phyloP scores from a whole-genome alignment of 2,888 invertebrate genomes.

The Drosophila cyrtoloma region DNA sequence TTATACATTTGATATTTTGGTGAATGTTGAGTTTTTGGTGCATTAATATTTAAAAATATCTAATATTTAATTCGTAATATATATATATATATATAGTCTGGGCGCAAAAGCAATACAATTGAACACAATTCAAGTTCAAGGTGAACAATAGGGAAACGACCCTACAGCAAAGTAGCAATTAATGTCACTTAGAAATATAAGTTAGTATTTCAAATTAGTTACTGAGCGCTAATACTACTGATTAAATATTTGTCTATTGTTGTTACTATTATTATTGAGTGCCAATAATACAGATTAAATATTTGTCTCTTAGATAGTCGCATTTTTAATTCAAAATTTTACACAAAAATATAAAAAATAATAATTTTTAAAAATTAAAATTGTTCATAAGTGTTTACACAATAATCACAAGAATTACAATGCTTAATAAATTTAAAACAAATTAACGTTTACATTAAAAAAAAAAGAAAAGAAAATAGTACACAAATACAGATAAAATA shows the following conservation, averaged over 20 bases:
- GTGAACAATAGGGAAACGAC: conserved; percentile 31
- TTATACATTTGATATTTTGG: neutral
- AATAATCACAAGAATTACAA: too few relatives aligned
- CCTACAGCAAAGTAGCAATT: neutral
- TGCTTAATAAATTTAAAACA: neutral
- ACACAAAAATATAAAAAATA: neutral
- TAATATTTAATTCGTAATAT: neutral
- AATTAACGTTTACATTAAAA: neutral
- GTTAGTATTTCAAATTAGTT: neutral
- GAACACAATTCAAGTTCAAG: conserved; percentile 75
- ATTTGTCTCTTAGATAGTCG: neutral
- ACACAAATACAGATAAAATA: neutral
- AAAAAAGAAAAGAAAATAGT: neutral
- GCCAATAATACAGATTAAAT: neutral
- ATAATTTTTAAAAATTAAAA: too few relatives aligned
- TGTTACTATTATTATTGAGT: neutral
- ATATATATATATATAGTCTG: neutral
- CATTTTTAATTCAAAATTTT: neutral
- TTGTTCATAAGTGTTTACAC: too few relatives aligned
- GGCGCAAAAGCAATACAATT: conserved; percentile 49
- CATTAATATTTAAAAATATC: neutral
- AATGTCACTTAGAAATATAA: neutral
- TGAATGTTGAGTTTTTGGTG: neutral
- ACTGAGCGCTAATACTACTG: neutral
- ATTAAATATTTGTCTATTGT: too few relatives aligned